Evolutionary conservation across 2,113 vertebrate species (phyloP), one percentile per base, ranked within the genome.

Genomic region (Cochlearius cochlearius): DNA sequence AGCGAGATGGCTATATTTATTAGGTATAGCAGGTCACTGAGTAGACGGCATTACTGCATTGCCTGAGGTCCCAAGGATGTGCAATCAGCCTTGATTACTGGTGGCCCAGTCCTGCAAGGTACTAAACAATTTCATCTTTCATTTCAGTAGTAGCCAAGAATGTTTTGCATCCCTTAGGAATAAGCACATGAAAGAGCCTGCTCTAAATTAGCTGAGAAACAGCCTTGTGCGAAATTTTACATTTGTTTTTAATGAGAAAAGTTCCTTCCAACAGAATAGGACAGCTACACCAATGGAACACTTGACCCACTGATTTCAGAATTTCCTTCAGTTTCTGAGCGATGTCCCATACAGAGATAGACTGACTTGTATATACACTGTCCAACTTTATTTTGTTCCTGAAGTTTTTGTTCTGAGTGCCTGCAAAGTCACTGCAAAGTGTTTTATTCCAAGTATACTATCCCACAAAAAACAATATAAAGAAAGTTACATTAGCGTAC

Each of bases 231-330:
- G 3, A 77, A 91, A 81, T 56, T 81, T 79, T 78, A 39, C 30
- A 13, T 89, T 90, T 95, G 68, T 78, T 95, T 94, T 78, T 66
- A 82, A 89, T 50, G 62, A 79, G 36, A 75, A 82, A 84, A 75
- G 17, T 56, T 75, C 38, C 87, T 92, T 77, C 39, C 69, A 81
- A 71, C 5, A 66, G 67, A 84, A 45, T 5, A 77, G 66, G 53
- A 68, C 12, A 22, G 43, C 25, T 72, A 58, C 0, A 2, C 32
- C 34, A 79, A 67, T 11, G 84, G 52, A 72, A 52, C 8, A 73
- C 50, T 21, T 45, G 26, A 66, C 29, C 39, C 6, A 15, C 14
- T 8, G 30, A 67, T 71, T 55, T 74, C 60, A 88, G 58, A 82
- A 72, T 75, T 90, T 74, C 36, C 15, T 64, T 86, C 47, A 11